Conservation (phyloP, 2,113 vertebrate species). For the Chrysemys picta region DNA sequence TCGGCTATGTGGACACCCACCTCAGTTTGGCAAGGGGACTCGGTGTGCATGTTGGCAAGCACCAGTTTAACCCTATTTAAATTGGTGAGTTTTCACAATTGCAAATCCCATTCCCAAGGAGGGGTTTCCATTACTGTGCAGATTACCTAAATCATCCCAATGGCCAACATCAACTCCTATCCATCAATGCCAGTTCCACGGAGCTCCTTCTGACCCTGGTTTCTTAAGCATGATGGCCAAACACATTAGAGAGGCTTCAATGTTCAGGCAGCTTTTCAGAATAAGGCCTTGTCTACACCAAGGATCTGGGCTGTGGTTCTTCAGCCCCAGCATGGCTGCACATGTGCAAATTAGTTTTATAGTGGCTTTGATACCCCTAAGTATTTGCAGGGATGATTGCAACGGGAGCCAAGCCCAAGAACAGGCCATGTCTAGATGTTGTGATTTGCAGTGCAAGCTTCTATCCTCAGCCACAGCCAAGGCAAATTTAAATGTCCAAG, state of each 20-base stretch:
- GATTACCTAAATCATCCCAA: not conserved
- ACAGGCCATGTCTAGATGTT: not conserved
- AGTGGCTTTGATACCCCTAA: not conserved
- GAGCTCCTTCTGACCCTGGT: not conserved
- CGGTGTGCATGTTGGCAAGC: not conserved
- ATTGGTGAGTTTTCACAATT: not conserved
- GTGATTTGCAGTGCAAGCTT: not conserved
- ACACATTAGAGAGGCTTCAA: not conserved
- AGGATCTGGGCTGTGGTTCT: not conserved
- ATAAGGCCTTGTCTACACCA: not conserved
- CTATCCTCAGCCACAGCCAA: not conserved
- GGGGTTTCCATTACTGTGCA: not conserved
- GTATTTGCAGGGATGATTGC: not conserved
- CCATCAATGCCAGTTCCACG: not conserved
- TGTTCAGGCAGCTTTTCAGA: not conserved
- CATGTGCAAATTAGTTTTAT: accelerated
- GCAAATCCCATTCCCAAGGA: not conserved
- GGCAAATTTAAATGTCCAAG: not conserved
- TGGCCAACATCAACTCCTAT: not conserved
- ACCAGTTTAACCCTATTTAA: accelerated
- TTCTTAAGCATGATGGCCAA: not conserved
- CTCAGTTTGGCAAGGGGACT: not conserved
- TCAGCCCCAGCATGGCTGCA: not conserved
- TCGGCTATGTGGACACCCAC: not conserved
- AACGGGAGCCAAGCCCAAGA: not conserved